Conservation (phyloP, 2,888 invertebrate genomes). For the Macrophya alboannulata region DNA sequence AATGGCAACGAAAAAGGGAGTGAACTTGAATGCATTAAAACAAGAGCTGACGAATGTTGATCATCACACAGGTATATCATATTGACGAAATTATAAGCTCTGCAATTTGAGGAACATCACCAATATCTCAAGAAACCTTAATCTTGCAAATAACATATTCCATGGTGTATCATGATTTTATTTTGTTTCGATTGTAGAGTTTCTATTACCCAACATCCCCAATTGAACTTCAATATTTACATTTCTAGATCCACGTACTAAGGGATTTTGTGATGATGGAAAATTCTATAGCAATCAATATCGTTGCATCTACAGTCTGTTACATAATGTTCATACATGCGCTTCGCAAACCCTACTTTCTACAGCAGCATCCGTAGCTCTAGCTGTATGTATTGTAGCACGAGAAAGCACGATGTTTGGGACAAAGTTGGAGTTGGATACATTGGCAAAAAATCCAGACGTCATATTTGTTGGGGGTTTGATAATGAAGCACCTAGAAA, state of each 20-base stretch:
- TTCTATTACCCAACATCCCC: no score
- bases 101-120: no score
- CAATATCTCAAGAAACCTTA: background rate
- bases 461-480: conserved; percentile 84
- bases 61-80: conserved; percentile 68
- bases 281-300: conserved; percentile 77
- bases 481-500: conserved; percentile 89
- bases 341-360: conserved; percentile 87
- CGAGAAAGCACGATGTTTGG: conserved; percentile 83
- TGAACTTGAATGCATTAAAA: conserved; percentile 77
- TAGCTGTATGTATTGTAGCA: conserved; percentile 84
- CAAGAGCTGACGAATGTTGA: conserved; percentile 75
- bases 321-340: conserved; percentile 86
- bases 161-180: no score
- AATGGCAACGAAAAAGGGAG: conserved; percentile 78
- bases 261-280: conserved; percentile 71
- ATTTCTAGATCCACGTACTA: conserved; percentile 70
- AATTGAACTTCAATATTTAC: background rate
- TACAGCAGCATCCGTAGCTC: conserved; percentile 85
- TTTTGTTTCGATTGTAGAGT: background rate
- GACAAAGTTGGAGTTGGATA: conserved; percentile 66
- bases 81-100: conserved; percentile 3
- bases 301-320: conserved; percentile 82
- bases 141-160: no score
- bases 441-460: conserved; percentile 73